Conservation (phyloP, 2,113 vertebrate species). For the Cricetomys ansorgei region DNA sequence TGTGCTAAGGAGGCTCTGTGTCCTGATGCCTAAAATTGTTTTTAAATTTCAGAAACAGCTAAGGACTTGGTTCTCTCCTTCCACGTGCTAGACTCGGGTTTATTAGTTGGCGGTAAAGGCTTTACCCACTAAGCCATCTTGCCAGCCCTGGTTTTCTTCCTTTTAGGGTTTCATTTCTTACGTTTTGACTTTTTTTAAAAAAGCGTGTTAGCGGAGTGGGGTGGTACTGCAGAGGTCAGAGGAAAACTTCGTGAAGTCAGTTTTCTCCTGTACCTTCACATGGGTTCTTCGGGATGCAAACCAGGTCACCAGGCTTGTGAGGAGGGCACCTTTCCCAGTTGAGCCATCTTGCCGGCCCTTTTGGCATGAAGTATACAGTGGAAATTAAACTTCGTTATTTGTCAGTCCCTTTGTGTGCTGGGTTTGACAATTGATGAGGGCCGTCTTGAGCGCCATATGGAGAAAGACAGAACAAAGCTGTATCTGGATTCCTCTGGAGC, state of each 20-base stretch:
- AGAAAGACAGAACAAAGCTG: neutral
- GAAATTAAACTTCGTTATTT: conserved; percentile 39
- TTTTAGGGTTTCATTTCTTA: conserved; percentile 56
- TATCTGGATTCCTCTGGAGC: neutral
- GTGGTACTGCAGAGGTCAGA: neutral
- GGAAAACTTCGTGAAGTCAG: neutral
- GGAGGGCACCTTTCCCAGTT: neutral
- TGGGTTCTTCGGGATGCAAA: neutral
- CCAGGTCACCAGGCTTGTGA: neutral
- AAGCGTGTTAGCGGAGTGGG: neutral
- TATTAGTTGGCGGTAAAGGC: neutral
- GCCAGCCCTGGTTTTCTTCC: neutral
- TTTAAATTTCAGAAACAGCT: neutral
- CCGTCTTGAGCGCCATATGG: conserved; percentile 16
- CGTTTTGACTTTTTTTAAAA: neutral
- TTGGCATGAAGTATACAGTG: conserved; percentile 6
- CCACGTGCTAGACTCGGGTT: neutral
- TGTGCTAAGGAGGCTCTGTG: neutral
- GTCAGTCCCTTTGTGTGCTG: neutral
- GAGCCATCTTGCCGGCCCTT: neutral
- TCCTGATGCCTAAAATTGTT: neutral
- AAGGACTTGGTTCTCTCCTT: neutral
- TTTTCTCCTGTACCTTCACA: neutral
- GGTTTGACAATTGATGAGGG: conserved; percentile 21
- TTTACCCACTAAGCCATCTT: neutral